A percentile compares a stretch with the other conserved stretches of the same genome.
phyloP scores from a whole-genome alignment of 2,888 invertebrate genomes.

The Iphiclides podalirius region DNA sequence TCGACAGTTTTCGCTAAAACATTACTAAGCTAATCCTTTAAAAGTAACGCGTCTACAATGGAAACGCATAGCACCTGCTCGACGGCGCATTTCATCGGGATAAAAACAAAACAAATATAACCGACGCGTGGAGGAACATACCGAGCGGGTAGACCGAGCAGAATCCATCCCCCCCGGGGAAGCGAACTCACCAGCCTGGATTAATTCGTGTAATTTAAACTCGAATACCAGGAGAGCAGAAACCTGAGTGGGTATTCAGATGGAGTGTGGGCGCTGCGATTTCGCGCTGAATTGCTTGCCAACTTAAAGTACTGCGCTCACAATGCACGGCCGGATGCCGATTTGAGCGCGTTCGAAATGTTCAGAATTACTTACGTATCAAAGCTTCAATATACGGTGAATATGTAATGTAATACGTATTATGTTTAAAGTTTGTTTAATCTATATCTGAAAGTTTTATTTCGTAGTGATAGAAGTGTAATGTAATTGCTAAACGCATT shows the following conservation, averaged over 20 bases:
- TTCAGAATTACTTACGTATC: neutral
- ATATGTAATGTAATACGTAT: neutral
- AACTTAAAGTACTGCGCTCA: constrained; percentile 5
- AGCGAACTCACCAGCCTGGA: constrained; percentile 49
- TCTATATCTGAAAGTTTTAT: too few species aligned
- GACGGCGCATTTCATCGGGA: constrained; percentile 4
- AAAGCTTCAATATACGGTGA: neutral
- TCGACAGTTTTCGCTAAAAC: too few species aligned
- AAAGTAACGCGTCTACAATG: constrained; percentile 2
- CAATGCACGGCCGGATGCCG: constrained; percentile 4
- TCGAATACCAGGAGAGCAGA: constrained; percentile 65
- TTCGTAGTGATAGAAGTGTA: constrained; percentile 1
- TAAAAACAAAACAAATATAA: constrained; percentile 5
- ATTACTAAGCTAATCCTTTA: too few species aligned
- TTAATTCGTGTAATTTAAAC: constrained; percentile 72
- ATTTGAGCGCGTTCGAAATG: constrained; percentile 12
- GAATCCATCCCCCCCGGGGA: constrained; percentile 42
- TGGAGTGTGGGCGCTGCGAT: constrained; percentile 31
- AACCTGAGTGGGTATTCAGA: constrained; percentile 54
- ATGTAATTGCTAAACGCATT: constrained; percentile 7
- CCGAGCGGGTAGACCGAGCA: neutral
- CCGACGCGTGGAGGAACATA: constrained; percentile 8
- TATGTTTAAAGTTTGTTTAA: neutral
- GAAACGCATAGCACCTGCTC: neutral
- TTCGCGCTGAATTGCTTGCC: constrained; percentile 28